Conservation (phyloP, 2,888 invertebrate species). For the Cheilosia scutellata region DNA sequence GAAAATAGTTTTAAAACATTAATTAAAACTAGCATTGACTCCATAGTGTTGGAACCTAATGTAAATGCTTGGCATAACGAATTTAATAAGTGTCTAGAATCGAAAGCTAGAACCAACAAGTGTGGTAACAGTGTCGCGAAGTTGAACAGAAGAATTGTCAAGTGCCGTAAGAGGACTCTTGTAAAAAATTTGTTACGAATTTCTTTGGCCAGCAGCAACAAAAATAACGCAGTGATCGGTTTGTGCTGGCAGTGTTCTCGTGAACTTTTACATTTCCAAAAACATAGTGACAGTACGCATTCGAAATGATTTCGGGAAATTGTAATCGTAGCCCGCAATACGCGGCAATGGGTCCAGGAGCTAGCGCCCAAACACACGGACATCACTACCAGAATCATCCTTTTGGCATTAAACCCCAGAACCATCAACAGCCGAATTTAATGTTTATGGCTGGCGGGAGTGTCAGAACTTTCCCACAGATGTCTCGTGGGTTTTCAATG, state of each 20-base stretch:
- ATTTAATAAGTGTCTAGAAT: neutral
- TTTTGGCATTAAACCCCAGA: slow-evolving; percentile 29
- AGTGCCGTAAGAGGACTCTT: slow-evolving; percentile 47
- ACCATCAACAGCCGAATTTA: slow-evolving; percentile 44
- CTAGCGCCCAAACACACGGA: neutral
- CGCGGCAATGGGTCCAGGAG: slow-evolving; percentile 46
- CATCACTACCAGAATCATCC: slow-evolving; percentile 4
- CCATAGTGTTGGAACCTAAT: neutral
- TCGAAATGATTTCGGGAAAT: slow-evolving; percentile 69
- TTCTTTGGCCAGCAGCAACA: neutral
- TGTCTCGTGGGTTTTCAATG: slow-evolving; percentile 54
- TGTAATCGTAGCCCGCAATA: slow-evolving; percentile 69
- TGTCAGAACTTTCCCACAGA: slow-evolving; percentile 37
- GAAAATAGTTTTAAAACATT: slow-evolving; percentile 17
- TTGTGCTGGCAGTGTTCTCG: slow-evolving; percentile 61
- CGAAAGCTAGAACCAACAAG: neutral
- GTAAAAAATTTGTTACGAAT: slow-evolving; percentile 6
- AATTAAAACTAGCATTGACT: neutral
- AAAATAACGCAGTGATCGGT: slow-evolving; percentile 6
- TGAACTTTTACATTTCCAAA: slow-evolving; percentile 20
- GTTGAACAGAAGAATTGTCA: slow-evolving; percentile 16
- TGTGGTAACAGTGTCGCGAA: slow-evolving; percentile 1
- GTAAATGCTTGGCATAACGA: neutral
- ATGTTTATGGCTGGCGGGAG: slow-evolving; percentile 59
- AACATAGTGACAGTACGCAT: neutral